Percentiles rank a stretch among this genome's conserved stretches.
Evolutionary conservation across 2,113 vertebrate species (phyloP).

Genomic region (Excalfactoria chinensis): DNA sequence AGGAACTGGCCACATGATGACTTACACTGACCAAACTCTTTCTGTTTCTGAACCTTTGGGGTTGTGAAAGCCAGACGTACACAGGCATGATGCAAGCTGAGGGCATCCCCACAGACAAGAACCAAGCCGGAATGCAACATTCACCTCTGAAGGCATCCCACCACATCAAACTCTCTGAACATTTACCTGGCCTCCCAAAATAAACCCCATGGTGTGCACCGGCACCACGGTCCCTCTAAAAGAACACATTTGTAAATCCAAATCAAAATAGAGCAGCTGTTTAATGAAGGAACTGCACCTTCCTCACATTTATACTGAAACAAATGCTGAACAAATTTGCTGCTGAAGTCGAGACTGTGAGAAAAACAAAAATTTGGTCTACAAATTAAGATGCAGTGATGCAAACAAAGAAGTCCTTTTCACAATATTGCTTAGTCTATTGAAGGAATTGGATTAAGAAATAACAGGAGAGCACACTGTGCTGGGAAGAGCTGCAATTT

Average conservation of each 20-base stretch:
- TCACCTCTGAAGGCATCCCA: background rate
- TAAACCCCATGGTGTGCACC: background rate
- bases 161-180: background rate
- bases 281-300: background rate
- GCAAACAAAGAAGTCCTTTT: background rate
- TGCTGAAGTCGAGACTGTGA: background rate
- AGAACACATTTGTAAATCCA: background rate
- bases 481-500: background rate
- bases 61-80: accelerated
- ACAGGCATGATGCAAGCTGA: accelerated
- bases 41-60: background rate
- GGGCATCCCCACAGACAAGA: background rate
- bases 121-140: accelerated
- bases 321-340: background rate
- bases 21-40: background rate
- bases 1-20: background rate
- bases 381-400: background rate
- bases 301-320: background rate
- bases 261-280: background rate
- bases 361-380: background rate
- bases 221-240: accelerated
- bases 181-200: background rate
- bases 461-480: background rate
- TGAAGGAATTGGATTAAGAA: background rate
- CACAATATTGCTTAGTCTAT: background rate